These are phyloP conservation scores for Cyanistes caeruleus DNA, from an alignment of 2,113 vertebrate species.

Conservation along the genomic window DNA sequence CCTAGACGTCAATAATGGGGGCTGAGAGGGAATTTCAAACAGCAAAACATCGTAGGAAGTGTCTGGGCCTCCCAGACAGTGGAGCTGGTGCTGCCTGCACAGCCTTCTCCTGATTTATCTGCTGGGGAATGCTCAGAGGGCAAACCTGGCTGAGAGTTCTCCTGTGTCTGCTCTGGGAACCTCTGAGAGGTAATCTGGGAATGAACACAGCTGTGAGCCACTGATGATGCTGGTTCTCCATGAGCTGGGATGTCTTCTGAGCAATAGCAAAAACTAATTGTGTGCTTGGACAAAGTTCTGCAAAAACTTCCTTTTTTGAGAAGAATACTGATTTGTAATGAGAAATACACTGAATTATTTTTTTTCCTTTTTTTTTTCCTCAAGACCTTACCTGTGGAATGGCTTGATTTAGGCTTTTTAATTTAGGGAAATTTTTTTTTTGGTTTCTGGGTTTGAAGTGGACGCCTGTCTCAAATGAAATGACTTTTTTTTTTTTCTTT, in stretches of 20 bases:
- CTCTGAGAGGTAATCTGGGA: not conserved
- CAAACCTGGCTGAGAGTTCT: not conserved
- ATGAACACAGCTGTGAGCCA: not conserved
- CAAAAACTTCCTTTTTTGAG: not conserved
- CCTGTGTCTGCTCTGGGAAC: not conserved
- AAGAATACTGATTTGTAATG: not conserved
- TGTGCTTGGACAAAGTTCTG: not conserved
- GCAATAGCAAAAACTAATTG: not conserved
- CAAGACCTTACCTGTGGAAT: not conserved
- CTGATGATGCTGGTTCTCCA: not conserved
- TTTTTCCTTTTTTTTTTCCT: fast-evolving
- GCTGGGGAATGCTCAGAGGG: not conserved
- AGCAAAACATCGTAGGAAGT: not conserved
- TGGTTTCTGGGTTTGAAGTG: not conserved
- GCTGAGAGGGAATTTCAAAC: conserved; percentile 57
- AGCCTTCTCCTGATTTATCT: not conserved
- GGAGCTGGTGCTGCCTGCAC: not conserved
- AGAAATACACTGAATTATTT: not conserved
- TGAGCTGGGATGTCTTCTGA: not conserved
- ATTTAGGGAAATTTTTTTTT: not conserved
- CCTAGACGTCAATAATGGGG: not conserved
- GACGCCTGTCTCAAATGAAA: not conserved
- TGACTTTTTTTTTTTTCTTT: not conserved
- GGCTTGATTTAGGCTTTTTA: not conserved
- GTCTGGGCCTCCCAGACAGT: not conserved